Evolutionary conservation across 2,113 vertebrate species (phyloP).

Genomic region (Edolisoma coerulescens): DNA sequence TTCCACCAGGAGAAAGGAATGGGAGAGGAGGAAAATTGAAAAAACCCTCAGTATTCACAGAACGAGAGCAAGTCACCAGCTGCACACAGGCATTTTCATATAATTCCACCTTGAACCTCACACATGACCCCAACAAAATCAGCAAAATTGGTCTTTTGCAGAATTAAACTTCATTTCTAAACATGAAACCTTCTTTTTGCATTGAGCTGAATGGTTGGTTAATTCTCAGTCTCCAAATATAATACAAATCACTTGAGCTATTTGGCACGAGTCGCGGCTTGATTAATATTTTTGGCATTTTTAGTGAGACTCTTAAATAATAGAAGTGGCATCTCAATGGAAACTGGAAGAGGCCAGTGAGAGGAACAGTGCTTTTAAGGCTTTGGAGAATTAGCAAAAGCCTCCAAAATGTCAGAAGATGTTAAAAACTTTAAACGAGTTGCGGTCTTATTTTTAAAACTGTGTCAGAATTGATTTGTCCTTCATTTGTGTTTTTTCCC

Average conservation of each 20-base stretch:
- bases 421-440: background rate
- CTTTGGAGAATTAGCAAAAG: slow-evolving; percentile 33
- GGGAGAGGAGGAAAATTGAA: background rate
- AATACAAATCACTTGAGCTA: background rate
- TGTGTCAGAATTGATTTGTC: background rate
- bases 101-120: background rate
- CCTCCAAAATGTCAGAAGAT: slow-evolving; percentile 32
- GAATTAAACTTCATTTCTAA: background rate
- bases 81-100: background rate
- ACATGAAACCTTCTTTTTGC: background rate
- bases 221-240: slow-evolving; percentile 5
- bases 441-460: slow-evolving; percentile 23
- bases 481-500: background rate
- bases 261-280: background rate
- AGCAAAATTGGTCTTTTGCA: background rate
- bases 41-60: background rate
- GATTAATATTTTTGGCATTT: slow-evolving; percentile 37
- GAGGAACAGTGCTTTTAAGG: background rate
- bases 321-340: slow-evolving; percentile 46
- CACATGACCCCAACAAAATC: background rate
- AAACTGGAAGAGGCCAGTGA: background rate
- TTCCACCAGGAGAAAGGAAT: background rate
- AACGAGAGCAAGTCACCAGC: background rate
- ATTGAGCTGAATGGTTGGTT: background rate
- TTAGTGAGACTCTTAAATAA: slow-evolving; percentile 20